Conservation (phyloP, 2,888 invertebrate species). For the Synergus japonicus region DNA sequence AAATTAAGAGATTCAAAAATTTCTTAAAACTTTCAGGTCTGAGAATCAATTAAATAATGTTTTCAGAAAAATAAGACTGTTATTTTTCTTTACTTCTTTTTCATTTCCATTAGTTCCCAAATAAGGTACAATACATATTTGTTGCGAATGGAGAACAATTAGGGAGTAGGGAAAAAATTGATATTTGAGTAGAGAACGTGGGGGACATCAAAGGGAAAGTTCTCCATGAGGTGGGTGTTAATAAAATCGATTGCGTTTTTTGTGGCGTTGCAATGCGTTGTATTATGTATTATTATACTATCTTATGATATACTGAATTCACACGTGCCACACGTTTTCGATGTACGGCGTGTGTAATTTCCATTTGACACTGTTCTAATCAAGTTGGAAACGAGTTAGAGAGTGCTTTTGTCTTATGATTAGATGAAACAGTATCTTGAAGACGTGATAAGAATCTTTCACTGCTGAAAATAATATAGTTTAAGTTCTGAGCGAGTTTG, state of each 20-base stretch:
- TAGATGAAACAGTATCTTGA: slow-evolving; percentile 37
- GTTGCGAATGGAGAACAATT: not conserved
- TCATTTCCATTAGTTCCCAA: not conserved
- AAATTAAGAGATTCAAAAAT: too few relatives aligned
- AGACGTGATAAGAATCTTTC: slow-evolving; percentile 32
- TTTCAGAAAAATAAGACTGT: too few relatives aligned
- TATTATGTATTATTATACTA: not conserved
- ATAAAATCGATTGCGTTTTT: slow-evolving; percentile 3
- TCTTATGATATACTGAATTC: slow-evolving; percentile 26
- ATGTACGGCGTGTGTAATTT: slow-evolving; percentile 25
- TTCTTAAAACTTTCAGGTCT: too few relatives aligned
- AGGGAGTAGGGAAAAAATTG: not conserved
- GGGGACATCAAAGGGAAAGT: slow-evolving; percentile 6
- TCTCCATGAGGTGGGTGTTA: not conserved
- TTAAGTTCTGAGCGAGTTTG: slow-evolving; percentile 27
- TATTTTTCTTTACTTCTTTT: too few relatives aligned
- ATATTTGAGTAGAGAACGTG: slow-evolving; percentile 16
- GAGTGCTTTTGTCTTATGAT: slow-evolving; percentile 39
- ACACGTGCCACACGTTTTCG: slow-evolving; percentile 26
- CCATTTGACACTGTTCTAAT: slow-evolving; percentile 24
- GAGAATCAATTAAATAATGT: too few relatives aligned
- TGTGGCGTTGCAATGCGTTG: not conserved
- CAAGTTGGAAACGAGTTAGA: slow-evolving; percentile 27
- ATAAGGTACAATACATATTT: not conserved
- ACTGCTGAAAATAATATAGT: slow-evolving; percentile 17